Evolutionary conservation across 2,797 vertebrate genomes (phyloP), one percentile per base, ranked within the genome.

Genomic region (Acrossocheilus fasciatus): DNA sequence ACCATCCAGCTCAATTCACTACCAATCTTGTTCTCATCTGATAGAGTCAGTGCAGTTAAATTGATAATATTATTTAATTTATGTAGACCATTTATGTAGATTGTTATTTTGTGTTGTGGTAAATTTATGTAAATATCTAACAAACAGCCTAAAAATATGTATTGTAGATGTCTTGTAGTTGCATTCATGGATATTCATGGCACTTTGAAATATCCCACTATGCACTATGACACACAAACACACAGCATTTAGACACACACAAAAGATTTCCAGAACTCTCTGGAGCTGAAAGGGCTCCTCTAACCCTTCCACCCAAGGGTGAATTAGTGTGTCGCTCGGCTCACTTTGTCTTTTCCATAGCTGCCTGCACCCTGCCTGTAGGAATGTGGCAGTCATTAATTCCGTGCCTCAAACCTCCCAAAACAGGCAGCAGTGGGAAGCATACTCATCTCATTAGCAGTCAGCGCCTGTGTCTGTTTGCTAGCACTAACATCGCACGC

Each of bases 261-360:
- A 84, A 75, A 70, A 41, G 14, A 41, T 30, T 47, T 59, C 26
- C 47, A 34, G 39, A 93, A 93, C 93, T 94, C 93, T 93, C 92
- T 91, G 36, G 78, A 85, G 89, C 91, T 88, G 80, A 62, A 62
- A 73, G 36, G 26, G 73, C 87, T 66, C 47, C 36, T 79, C 74
- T 84, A 50, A 45, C 54, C 68, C 43, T n/a, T 82, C 68, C 76
- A 83, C 80, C 90, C 75, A 92, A 88, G 88, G 87, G 90, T 92
- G 91, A 94, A 94, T 95, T 94, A 89, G 92, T 93, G 94, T 95
- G 95, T 94, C 93, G 91, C 92, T 91, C 88, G 86, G 93, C 92
- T 92, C 91, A 93, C 92, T 92, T 94, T 94, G 93, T 95, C 92
- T 94, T 94, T 88, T 93, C 89, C 88, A 90, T 89, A 89, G 90